Evolutionary conservation across 37 sponge, comb jelly and placozoan species (phyloP).

Genomic region (Halichondria panicea): DNA sequence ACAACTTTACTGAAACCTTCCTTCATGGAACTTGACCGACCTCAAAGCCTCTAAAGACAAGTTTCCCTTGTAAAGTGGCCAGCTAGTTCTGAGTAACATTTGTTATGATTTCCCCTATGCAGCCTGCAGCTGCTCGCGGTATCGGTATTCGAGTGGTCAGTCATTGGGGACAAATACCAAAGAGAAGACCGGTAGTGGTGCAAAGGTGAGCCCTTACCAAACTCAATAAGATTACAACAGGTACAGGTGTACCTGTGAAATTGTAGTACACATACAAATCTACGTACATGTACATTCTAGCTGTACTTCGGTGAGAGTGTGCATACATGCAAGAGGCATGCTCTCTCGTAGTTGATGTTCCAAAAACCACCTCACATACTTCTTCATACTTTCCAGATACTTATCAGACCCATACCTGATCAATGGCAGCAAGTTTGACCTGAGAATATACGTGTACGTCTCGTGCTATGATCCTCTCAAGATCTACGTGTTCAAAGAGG

Average conservation of each 20-base stretch:
- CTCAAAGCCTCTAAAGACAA: no score
- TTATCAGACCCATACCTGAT: slow-evolving; percentile 84
- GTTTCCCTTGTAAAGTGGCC: not conserved
- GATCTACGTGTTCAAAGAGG: slow-evolving; percentile 89
- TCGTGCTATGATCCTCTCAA: slow-evolving; percentile 88
- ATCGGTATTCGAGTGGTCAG: slow-evolving; percentile 86
- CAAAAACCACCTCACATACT: not conserved
- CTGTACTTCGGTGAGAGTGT: no score
- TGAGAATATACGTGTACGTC: slow-evolving; percentile 94
- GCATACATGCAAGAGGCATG: no score
- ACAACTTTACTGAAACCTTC: no score
- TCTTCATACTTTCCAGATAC: slow-evolving; percentile 56
- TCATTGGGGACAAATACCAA: slow-evolving; percentile 87
- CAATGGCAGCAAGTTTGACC: slow-evolving; percentile 95
- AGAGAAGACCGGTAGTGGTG: slow-evolving; percentile 71
- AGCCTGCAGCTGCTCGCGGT: slow-evolving; percentile 97
- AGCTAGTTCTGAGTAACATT: not conserved
- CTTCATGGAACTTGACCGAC: no score
- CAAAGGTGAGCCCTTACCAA: slow-evolving; percentile 73
- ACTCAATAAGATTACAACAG: no score
- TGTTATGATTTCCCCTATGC: slow-evolving; percentile 8
- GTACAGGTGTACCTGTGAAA: not conserved
- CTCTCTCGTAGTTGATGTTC: not conserved
- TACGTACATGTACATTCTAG: no score
- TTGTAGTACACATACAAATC: not conserved